These are phyloP conservation scores for Ophioninae sp. DNA, from an alignment of 2,888 invertebrate species.

Conservation along the genomic window DNA sequence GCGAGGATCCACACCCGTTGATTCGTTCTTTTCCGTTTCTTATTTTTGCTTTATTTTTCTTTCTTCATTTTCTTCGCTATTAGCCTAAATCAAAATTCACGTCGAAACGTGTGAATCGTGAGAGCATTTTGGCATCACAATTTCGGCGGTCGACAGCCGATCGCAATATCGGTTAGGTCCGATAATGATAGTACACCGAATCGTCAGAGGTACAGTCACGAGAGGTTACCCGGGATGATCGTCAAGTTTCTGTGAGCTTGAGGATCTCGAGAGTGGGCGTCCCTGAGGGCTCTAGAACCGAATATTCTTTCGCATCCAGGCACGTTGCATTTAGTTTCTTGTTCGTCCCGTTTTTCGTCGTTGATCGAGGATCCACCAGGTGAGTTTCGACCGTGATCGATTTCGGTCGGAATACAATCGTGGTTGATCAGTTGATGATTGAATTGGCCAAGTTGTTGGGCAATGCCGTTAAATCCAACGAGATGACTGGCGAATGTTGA, in stretches of 20 bases:
- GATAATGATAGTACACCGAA: slow-evolving; percentile 64
- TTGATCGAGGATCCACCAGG: slow-evolving; percentile 63
- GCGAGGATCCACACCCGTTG: slow-evolving; percentile 50
- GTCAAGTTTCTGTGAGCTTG: slow-evolving; percentile 77
- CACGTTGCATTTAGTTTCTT: slow-evolving; percentile 89
- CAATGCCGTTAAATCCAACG: slow-evolving; percentile 80
- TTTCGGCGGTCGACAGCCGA: slow-evolving; percentile 69
- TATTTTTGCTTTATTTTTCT: too few relatives aligned
- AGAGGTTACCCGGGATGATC: slow-evolving; percentile 74
- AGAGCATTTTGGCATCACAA: slow-evolving; percentile 61
- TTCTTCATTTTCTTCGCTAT: not conserved
- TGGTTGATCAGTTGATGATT: slow-evolving; percentile 73
- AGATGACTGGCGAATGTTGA: slow-evolving; percentile 80
- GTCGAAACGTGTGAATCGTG: slow-evolving; percentile 35
- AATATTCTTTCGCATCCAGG: slow-evolving; percentile 90
- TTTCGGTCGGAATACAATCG: slow-evolving; percentile 65
- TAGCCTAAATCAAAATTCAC: slow-evolving; percentile 29
- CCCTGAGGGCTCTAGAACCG: slow-evolving; percentile 89
- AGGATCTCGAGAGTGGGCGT: slow-evolving; percentile 85
- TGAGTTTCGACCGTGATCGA: slow-evolving; percentile 6
- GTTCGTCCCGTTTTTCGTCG: slow-evolving; percentile 72
- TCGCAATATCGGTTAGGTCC: slow-evolving; percentile 62
- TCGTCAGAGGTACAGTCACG: slow-evolving; percentile 77
- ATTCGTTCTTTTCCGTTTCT: not conserved
- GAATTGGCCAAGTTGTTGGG: slow-evolving; percentile 78